Evolutionary conservation across 2,888 invertebrate genomes (phyloP).

Genomic region (Scaeva pyrastri): DNA sequence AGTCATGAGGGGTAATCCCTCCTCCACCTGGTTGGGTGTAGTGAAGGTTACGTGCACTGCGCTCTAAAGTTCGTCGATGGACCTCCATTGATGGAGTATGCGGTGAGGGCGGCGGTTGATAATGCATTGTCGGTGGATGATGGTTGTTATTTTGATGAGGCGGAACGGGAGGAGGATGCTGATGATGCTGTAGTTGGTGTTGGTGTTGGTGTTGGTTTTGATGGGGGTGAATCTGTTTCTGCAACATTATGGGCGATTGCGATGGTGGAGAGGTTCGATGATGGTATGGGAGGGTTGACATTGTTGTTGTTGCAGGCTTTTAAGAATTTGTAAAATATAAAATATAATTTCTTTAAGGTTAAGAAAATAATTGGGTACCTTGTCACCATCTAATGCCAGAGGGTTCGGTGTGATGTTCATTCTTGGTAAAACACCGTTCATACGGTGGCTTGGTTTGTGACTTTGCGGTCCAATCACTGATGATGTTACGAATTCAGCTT

Average conservation of each 20-base stretch:
- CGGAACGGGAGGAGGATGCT: slow-evolving; percentile 80
- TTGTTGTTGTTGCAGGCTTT: slow-evolving; percentile 79
- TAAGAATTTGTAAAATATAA: slow-evolving; percentile 74
- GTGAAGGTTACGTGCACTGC: slow-evolving; percentile 81
- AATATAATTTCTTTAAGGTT: slow-evolving; percentile 8
- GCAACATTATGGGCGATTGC: slow-evolving; percentile 80
- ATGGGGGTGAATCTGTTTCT: slow-evolving; percentile 78
- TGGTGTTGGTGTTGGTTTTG: slow-evolving; percentile 76
- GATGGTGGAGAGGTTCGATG: slow-evolving; percentile 69
- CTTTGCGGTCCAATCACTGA: slow-evolving; percentile 81
- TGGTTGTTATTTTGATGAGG: slow-evolving; percentile 80
- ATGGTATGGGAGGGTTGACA: slow-evolving; percentile 75
- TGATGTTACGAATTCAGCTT: slow-evolving; percentile 82
- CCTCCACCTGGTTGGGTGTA: slow-evolving; percentile 70
- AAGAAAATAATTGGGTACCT: slow-evolving; percentile 77
- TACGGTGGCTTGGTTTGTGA: slow-evolving; percentile 80
- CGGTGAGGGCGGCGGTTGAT: slow-evolving; percentile 76
- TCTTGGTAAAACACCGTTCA: slow-evolving; percentile 83
- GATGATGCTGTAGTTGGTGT: slow-evolving; percentile 76
- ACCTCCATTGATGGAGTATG: slow-evolving; percentile 80
- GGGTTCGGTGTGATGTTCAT: slow-evolving; percentile 84
- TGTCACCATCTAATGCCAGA: slow-evolving; percentile 83
- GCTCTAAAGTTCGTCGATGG: slow-evolving; percentile 81
- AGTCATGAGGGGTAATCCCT: slow-evolving; percentile 75
- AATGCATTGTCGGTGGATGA: slow-evolving; percentile 74